Evolutionary conservation across 1,140 invertebrate species (phyloP).

Genomic region (Planococcus citri): DNA sequence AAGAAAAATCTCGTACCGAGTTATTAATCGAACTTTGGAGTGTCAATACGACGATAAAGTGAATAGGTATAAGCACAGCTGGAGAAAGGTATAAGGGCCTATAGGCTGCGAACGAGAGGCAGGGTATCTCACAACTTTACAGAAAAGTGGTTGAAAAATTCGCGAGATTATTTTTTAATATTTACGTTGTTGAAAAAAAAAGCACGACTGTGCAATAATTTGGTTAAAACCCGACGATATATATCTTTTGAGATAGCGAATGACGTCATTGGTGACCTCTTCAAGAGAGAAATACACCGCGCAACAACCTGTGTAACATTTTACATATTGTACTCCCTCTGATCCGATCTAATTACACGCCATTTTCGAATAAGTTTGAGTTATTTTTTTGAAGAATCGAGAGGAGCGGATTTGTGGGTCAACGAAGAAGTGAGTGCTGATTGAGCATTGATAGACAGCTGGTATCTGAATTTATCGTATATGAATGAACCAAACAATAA

Average conservation of each 20-base stretch:
- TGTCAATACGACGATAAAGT: neutral
- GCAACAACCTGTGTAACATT: slow-evolving; percentile 6
- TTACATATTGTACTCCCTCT: neutral
- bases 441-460: too few species aligned
- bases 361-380: too few species aligned
- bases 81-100: too few species aligned
- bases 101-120: too few species aligned
- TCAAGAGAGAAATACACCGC: neutral
- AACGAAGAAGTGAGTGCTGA: too few species aligned
- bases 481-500: too few species aligned
- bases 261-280: slow-evolving; percentile 1
- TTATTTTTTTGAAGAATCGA: too few species aligned
- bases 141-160: neutral
- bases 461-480: too few species aligned
- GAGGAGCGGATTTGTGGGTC: too few species aligned
- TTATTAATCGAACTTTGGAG: neutral
- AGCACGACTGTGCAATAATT: neutral
- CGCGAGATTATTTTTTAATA: neutral
- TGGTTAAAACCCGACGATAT: neutral
- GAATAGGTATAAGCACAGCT: neutral
- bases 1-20: neutral
- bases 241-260: neutral
- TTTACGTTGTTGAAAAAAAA: neutral
- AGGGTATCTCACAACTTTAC: too few species aligned
- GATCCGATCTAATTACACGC: too few species aligned